Base-by-base conservation (phyloP, 2,797 vertebrate species). In the Anguilla pacifica region DNA sequence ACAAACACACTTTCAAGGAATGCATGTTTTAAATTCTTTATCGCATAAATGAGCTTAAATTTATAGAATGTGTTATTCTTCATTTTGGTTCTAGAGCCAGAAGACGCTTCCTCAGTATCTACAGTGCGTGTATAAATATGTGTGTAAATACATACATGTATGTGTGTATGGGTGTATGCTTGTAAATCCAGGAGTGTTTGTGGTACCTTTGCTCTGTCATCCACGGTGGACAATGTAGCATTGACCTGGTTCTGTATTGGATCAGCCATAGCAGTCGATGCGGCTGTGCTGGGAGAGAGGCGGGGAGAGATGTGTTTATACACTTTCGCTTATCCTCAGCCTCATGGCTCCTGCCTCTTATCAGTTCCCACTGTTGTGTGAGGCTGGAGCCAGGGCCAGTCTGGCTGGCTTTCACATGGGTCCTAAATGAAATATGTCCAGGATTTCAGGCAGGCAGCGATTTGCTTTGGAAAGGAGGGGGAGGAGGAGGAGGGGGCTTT, bases 401-500 rank as follows among this genome's bases (percentile, higher is more conserved):
- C 51, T 53, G 51, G 83, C 84, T 46, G 6, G 2, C 19, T 64
- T 67, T 61, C 59, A 85, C 55, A 85, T 84, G 51, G 55, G 84
- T 85, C 57, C 17, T 64, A 85, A 86, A 74, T 55, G 49, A 74
- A 86, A 77, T 55, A 72, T 31, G 49, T 77, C 46, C 67, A 74
- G 22, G 53, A 46, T 83, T 70, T 70, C 57, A 22, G 31, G 59
- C 79, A 82, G 79, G 79, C 43, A 51, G 79, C 59, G 19, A 85
- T 43, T 61, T 85, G 39, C 59, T 85, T 9, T 43, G 57, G 57
- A 13, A 31, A 15, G 79, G 46, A 46, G 19, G 43, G 6, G 43
- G 25, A 19, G 61, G 61, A 19, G 17, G 22, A 22, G 61, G 61
- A 15, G 74, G 31, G 53, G 74, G 19, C 22, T 67, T 64, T 67